These are phyloP conservation scores for Chiridota heheva DNA, from an alignment of 35 echinoderm and acorn worm genomes.

Conservation along the genomic window DNA sequence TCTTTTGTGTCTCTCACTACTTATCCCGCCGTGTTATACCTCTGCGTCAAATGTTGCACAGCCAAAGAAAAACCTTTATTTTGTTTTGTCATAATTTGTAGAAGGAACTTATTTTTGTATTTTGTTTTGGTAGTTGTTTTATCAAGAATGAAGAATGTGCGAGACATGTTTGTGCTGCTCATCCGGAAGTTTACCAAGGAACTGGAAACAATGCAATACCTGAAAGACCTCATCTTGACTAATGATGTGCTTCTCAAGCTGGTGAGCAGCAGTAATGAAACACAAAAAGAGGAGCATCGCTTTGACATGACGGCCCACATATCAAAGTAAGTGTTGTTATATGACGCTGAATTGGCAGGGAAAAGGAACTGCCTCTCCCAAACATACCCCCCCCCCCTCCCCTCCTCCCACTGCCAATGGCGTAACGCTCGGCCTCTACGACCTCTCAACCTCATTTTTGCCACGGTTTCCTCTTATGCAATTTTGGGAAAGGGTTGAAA, in stretches of 20 bases:
- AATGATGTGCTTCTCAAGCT: conserved; percentile 60
- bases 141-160: conserved; percentile 42
- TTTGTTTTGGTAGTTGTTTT: too few species aligned
- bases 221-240: conserved; percentile 63
- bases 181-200: conserved; percentile 66
- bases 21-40: too few species aligned
- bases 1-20: too few species aligned
- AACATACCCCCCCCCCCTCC: background rate
- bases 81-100: too few species aligned
- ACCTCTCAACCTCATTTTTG: conserved; percentile 16
- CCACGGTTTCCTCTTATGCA: background rate
- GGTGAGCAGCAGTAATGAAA: conserved; percentile 9
- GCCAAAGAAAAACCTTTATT: too few species aligned
- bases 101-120: too few species aligned
- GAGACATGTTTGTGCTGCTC: conserved; percentile 71
- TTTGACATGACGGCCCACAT: conserved; percentile 51
- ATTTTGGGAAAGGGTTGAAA: too few species aligned
- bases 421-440: background rate
- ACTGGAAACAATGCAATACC: conserved; percentile 66
- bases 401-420: background rate
- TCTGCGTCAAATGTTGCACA: too few species aligned
- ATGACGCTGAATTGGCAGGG: too few species aligned
- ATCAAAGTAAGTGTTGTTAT: conserved; percentile 22
- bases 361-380: background rate
- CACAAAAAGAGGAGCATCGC: background rate